Evolutionary conservation across 2,113 vertebrate genomes (phyloP).

Genomic region (Malurus melanocephalus): DNA sequence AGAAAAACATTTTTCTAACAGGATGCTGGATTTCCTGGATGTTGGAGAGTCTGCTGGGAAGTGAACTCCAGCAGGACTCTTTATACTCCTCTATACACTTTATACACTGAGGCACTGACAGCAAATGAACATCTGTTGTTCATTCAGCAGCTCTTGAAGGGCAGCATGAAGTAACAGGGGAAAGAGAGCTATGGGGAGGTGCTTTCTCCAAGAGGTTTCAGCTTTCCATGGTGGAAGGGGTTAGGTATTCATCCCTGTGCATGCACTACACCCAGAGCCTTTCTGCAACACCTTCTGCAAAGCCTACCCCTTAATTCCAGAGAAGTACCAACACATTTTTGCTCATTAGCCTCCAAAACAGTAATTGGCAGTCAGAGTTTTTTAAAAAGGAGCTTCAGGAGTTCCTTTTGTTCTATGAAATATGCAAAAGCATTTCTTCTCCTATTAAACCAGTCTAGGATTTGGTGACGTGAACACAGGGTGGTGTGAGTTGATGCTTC

Average conservation of each 20-base stretch:
- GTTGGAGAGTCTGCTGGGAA: neutral
- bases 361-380: neutral
- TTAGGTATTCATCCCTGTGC: neutral
- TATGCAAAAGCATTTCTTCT: neutral
- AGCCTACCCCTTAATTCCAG: accelerated
- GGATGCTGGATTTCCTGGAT: neutral
- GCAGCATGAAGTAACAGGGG: neutral
- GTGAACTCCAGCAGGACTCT: neutral
- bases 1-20: neutral
- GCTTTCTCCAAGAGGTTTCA: neutral
- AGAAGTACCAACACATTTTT: neutral
- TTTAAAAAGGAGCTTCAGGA: neutral
- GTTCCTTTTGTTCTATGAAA: neutral
- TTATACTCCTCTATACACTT: neutral
- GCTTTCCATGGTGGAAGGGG: neutral
- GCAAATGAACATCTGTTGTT: neutral
- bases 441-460: neutral
- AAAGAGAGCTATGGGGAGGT: neutral
- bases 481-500: neutral
- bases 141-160: neutral
- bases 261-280: accelerated
- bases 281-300: neutral
- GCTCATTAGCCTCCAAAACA: neutral
- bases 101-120: neutral
- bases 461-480: neutral